Conservation (phyloP, 2,888 invertebrate species). For the Acleris emargana region DNA sequence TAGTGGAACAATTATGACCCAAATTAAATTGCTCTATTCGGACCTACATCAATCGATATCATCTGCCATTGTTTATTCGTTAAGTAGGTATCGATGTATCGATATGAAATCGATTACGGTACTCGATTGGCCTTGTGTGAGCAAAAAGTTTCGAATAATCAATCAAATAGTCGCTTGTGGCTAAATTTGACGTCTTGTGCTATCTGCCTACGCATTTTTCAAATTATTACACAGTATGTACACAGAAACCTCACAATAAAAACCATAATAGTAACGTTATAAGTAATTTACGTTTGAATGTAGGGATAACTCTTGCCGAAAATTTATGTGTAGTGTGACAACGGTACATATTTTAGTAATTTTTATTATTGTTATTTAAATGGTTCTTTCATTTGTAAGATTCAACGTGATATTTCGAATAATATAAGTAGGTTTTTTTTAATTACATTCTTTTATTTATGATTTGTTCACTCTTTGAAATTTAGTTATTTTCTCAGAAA, state of each 20-base stretch:
- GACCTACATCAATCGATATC: slow-evolving; percentile 61
- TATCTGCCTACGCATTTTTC: slow-evolving; percentile 29
- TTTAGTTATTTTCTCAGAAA: no score
- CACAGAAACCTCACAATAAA: background rate
- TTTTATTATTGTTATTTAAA: no score
- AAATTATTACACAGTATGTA: slow-evolving; percentile 8
- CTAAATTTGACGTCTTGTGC: slow-evolving; percentile 20
- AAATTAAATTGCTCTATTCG: slow-evolving; percentile 34
- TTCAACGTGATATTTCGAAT: no score
- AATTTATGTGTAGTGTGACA: no score
- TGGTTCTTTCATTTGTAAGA: no score
- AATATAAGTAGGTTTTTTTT: no score
- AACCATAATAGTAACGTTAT: no score
- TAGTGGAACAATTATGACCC: slow-evolving; percentile 26
- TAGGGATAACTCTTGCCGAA: no score
- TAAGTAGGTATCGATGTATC: slow-evolving; percentile 48
- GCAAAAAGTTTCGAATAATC: slow-evolving; percentile 58
- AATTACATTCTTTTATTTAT: no score
- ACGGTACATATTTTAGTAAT: no score
- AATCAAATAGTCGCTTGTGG: slow-evolving; percentile 38
- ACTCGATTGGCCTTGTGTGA: slow-evolving; percentile 51
- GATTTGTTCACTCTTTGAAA: no score
- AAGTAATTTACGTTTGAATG: no score
- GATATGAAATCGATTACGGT: slow-evolving; percentile 49
- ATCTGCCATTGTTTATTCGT: slow-evolving; percentile 55